phyloP scores from a whole-genome alignment of 2,113 vertebrate genomes.

The Corydoras sp. region DNA sequence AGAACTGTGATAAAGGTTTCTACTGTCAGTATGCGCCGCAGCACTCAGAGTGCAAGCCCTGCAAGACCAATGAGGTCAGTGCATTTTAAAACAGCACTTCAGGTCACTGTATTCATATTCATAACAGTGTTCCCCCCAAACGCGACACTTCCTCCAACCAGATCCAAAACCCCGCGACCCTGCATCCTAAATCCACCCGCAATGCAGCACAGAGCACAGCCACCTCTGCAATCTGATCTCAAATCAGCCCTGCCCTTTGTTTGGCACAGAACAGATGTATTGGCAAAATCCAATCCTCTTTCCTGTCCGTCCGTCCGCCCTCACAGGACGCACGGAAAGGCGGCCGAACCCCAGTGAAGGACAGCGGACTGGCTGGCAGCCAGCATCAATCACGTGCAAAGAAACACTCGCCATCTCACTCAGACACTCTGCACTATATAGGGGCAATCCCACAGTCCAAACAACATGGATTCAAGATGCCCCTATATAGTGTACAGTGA shows the following conservation, averaged over 20 bases:
- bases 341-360: constrained; percentile 12
- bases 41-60: constrained; percentile 74
- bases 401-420: too few species aligned
- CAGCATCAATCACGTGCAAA: not conserved
- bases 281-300: constrained; percentile 43
- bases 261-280: constrained; percentile 39
- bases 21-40: constrained; percentile 74
- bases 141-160: not conserved
- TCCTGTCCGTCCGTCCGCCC: not conserved
- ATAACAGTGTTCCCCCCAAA: not conserved
- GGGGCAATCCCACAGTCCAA: too few species aligned
- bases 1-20: constrained; percentile 75
- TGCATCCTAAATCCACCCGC: constrained; percentile 38
- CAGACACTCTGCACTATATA: too few species aligned
- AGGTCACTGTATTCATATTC: not conserved
- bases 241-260: constrained; percentile 22
- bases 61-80: constrained; percentile 74
- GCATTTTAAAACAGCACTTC: not conserved
- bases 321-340: constrained; percentile 13
- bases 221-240: constrained; percentile 54
- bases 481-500: too few species aligned
- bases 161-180: constrained; percentile 1
- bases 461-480: too few species aligned
- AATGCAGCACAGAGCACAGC: constrained; percentile 62
- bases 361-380: not conserved